These are phyloP conservation scores for Globia sparganii DNA, from an alignment of 2,888 invertebrate species.

Conservation along the genomic window DNA sequence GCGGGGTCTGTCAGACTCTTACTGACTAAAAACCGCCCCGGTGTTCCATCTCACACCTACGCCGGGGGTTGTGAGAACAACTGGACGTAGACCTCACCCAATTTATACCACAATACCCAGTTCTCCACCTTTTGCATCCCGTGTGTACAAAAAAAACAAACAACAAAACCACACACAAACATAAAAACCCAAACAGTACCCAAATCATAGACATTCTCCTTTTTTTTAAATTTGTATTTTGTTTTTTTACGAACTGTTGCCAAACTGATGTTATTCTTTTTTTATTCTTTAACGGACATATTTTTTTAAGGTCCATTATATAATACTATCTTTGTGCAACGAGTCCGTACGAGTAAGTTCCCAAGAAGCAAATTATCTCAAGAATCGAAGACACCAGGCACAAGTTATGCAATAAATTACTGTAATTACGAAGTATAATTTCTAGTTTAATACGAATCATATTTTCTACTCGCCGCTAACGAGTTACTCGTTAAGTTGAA, in stretches of 20 bases:
- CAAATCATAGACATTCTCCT: no score
- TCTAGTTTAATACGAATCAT: constrained; percentile 43
- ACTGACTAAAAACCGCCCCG: no score
- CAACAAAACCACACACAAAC: no score
- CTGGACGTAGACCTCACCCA: neutral
- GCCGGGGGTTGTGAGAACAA: no score
- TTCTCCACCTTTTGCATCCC: neutral
- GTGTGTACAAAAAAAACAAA: no score
- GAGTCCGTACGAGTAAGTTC: neutral
- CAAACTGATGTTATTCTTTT: neutral
- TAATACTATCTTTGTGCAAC: neutral
- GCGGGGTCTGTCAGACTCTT: no score
- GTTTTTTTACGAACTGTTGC: neutral
- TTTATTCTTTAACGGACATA: neutral
- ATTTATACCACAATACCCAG: neutral
- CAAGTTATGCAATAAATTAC: constrained; percentile 20
- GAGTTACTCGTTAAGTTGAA: constrained; percentile 58
- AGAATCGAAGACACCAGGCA: constrained; percentile 8
- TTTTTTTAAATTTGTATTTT: no score
- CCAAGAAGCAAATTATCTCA: neutral
- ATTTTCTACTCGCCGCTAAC: constrained; percentile 41
- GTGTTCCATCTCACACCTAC: no score
- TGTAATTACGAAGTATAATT: constrained; percentile 33
- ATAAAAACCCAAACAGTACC: no score
- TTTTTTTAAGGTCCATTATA: neutral